Conservation (phyloP, 2,113 vertebrate genomes). For the Phocoena sinus region DNA sequence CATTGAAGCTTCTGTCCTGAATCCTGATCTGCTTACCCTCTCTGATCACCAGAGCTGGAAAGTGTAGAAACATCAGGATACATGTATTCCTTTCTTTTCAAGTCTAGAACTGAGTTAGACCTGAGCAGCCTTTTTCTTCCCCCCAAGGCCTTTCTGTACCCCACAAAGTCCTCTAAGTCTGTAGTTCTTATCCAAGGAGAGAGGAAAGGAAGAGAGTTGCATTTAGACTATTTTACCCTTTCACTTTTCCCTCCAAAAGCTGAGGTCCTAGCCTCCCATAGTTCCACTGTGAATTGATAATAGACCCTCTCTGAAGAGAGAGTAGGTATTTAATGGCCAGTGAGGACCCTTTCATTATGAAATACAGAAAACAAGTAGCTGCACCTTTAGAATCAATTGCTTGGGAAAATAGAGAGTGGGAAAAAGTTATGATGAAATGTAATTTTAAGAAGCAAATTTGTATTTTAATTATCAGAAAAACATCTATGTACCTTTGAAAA, state of each 20-base stretch:
- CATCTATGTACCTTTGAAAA: not conserved
- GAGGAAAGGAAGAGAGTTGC: not conserved
- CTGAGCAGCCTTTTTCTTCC: not conserved
- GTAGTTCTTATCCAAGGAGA: not conserved
- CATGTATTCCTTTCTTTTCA: not conserved
- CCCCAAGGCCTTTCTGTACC: not conserved
- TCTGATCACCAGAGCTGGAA: not conserved
- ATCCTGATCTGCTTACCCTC: not conserved
- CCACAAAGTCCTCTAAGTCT: not conserved
- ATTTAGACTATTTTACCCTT: not conserved
- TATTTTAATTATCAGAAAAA: not conserved
- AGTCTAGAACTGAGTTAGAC: not conserved
- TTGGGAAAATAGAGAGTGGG: not conserved
- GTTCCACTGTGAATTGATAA: not conserved
- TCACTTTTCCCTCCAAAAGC: not conserved
- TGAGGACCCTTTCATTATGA: not conserved
- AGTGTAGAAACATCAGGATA: not conserved
- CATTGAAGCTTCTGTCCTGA: not conserved
- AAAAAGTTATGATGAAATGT: constrained; percentile 1
- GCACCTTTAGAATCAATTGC: not conserved
- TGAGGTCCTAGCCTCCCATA: not conserved
- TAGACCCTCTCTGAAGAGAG: not conserved
- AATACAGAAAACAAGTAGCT: not conserved
- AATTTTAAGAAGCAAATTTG: not conserved
- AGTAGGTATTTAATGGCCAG: not conserved